A percentile compares a stretch with the other conserved stretches of the same genome.
Evolutionary conservation across 2,113 vertebrate species (phyloP).

Genomic region (Crypturellus undulatus): DNA sequence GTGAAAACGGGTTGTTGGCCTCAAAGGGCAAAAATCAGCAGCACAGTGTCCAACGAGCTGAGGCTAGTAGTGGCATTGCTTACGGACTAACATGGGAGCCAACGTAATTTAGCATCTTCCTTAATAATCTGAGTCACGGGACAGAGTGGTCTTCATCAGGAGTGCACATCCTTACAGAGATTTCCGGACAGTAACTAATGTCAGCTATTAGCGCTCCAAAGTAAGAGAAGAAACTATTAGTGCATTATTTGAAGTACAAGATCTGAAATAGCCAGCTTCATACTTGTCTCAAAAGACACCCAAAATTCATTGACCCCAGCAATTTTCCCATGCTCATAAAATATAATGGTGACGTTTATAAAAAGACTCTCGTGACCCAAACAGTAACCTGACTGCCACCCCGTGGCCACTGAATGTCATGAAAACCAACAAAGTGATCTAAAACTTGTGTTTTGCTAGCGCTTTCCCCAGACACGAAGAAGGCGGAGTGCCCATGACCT

Average conservation of each 20-base stretch:
- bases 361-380: background rate
- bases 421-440: background rate
- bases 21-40: background rate
- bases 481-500: background rate
- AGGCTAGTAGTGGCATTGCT: accelerated
- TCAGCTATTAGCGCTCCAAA: background rate
- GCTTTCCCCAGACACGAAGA: background rate
- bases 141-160: no score
- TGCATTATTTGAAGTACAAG: background rate
- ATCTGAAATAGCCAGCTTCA: background rate
- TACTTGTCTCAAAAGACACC: background rate
- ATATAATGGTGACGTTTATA: background rate
- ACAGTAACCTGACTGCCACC: background rate
- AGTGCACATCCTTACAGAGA: background rate
- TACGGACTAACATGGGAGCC: background rate
- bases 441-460: background rate
- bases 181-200: accelerated
- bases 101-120: background rate
- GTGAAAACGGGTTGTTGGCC: background rate
- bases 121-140: background rate
- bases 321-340: background rate
- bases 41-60: no score
- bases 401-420: background rate
- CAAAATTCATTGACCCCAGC: background rate
- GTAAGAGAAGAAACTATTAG: accelerated